A percentile compares a stretch with the other conserved stretches of the same genome.
Evolutionary conservation across 1,140 invertebrate species (phyloP).

Genomic region (Bombus consobrinus): DNA sequence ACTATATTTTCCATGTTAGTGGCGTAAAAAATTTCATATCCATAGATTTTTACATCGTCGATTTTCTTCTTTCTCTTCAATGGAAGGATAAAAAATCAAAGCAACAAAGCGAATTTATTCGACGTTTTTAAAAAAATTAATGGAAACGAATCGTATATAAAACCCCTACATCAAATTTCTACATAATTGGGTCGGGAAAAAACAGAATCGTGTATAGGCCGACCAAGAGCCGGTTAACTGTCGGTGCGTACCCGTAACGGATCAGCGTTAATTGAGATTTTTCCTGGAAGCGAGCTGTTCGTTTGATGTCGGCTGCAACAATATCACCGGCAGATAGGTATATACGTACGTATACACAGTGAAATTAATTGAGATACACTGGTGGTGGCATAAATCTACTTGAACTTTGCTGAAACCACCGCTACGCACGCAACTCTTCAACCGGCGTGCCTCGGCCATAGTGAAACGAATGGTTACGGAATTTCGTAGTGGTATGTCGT

Average conservation of each 20-base stretch:
- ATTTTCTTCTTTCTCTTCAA: not conserved
- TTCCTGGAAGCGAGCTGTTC: slow-evolving; percentile 2
- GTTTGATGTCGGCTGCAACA: slow-evolving; percentile 18
- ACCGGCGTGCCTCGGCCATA: not conserved
- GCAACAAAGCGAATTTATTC: not conserved
- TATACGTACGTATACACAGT: not conserved
- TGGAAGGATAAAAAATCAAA: not conserved
- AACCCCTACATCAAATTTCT: no score
- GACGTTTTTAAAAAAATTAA: not conserved
- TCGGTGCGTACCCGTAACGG: not conserved
- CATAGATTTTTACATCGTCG: not conserved
- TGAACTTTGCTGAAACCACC: slow-evolving; percentile 53
- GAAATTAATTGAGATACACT: slow-evolving; percentile 62
- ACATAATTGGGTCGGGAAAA: not conserved
- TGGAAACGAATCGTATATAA: not conserved
- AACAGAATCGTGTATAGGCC: not conserved
- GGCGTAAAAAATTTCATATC: not conserved
- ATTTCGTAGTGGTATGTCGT: slow-evolving; percentile 38
- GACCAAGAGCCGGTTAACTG: not conserved
- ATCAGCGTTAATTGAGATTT: slow-evolving; percentile 33
- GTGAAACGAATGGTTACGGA: slow-evolving; percentile 30
- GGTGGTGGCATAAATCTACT: slow-evolving; percentile 58
- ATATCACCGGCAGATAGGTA: slow-evolving; percentile 14
- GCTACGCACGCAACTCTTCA: slow-evolving; percentile 34
- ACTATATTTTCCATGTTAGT: not conserved